These are phyloP conservation scores for Caenorhabditis zanzibari DNA, from an alignment of 2,888 invertebrate genomes.

Conservation along the genomic window DNA sequence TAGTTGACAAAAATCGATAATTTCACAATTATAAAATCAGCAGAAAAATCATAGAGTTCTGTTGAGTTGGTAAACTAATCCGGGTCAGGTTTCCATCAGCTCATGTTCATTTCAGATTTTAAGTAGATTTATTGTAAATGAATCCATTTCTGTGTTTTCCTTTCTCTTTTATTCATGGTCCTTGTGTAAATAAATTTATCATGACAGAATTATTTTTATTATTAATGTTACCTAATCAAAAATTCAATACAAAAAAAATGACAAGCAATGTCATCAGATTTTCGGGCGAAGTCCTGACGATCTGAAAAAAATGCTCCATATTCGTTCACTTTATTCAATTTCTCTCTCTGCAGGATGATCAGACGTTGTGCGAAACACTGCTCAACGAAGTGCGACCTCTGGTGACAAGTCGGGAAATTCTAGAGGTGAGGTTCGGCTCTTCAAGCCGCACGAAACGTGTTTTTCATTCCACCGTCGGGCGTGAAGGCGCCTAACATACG, in stretches of 20 bases:
- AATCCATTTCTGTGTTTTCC: not conserved
- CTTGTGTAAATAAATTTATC: constrained; percentile 30
- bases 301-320: constrained; percentile 15
- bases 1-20: constrained; percentile 52
- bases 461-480: constrained; percentile 21
- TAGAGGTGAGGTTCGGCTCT: constrained; percentile 72
- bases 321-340: not conserved
- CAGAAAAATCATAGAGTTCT: constrained; percentile 12
- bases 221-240: constrained; percentile 3
- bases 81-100: constrained; percentile 16
- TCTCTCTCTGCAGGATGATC: constrained; percentile 69
- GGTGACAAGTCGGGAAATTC: constrained; percentile 73
- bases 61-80: constrained; percentile 8
- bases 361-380: constrained; percentile 55
- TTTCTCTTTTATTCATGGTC: constrained; percentile 3
- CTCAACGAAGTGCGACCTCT: constrained; percentile 73
- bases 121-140: constrained; percentile 25
- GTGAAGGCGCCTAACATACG: constrained; percentile 33
- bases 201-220: constrained; percentile 5
- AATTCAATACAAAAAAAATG: not conserved
- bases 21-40: constrained; percentile 45
- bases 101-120: constrained; percentile 23
- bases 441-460: not conserved
- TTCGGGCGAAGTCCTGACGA: constrained; percentile 7
- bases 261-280: not conserved